Percentiles rank a stretch among this genome's conserved stretches.
Conservation (phyloP, 2,113 vertebrate genomes). For the Brachyhypopomus gauderio region DNA sequence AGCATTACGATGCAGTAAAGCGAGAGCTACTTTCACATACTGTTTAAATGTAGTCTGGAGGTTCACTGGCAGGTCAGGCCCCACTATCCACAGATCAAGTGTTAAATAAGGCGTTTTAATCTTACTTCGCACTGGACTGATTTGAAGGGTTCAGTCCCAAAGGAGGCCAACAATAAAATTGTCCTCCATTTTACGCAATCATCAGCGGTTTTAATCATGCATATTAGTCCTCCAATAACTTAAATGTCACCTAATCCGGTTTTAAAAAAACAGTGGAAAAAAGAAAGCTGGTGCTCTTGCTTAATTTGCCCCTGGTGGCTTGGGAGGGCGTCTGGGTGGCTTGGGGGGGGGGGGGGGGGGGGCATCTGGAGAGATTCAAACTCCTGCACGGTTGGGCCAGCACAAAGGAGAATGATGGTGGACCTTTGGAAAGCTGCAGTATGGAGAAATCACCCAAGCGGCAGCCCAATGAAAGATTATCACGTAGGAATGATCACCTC, state of each 20-base stretch:
- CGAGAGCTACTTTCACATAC: slow-evolving; percentile 53
- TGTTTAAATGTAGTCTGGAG: slow-evolving; percentile 57
- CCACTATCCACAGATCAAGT: slow-evolving; percentile 66
- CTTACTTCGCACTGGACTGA: slow-evolving; percentile 58
- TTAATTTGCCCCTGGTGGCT: slow-evolving; percentile 72
- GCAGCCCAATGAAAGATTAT: slow-evolving; percentile 60
- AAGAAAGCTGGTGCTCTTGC: slow-evolving; percentile 61
- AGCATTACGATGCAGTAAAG: slow-evolving; percentile 45
- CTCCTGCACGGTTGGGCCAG: slow-evolving; percentile 60
- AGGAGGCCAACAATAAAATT: slow-evolving; percentile 63
- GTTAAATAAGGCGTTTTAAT: slow-evolving; percentile 73
- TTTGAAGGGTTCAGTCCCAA: slow-evolving; percentile 53
- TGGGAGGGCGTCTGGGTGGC: slow-evolving; percentile 64
- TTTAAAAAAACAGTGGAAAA: slow-evolving; percentile 62
- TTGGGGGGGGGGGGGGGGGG: too few relatives aligned
- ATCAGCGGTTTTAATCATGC: slow-evolving; percentile 70
- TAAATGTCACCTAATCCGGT: slow-evolving; percentile 74
- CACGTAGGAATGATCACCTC: slow-evolving; percentile 40
- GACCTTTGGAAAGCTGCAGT: slow-evolving; percentile 59
- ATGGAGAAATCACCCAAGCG: slow-evolving; percentile 66
- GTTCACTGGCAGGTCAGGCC: slow-evolving; percentile 72
- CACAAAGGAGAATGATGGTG: slow-evolving; percentile 56
- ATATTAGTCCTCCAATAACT: slow-evolving; percentile 72
- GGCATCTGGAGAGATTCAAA: slow-evolving; percentile 69
- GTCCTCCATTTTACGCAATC: slow-evolving; percentile 63